Percentiles rank a stretch among this genome's conserved stretches.
Evolutionary conservation across 2,113 vertebrate genomes (phyloP).

Genomic region (Ammodytes dubius): DNA sequence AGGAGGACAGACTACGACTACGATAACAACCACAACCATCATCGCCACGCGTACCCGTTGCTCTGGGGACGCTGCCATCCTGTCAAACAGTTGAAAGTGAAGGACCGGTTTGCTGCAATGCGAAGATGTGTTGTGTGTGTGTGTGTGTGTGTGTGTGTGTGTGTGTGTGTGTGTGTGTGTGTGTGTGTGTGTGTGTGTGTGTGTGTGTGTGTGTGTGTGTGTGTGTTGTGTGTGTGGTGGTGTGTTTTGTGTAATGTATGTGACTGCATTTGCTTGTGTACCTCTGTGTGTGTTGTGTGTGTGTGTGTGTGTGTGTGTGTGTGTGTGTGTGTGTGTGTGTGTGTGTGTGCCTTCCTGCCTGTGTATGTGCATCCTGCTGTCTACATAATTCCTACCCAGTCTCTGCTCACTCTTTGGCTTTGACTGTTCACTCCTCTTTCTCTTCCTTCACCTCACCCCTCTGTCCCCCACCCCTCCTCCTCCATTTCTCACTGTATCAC

Average conservation of each 20-base stretch:
- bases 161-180: constrained; percentile 34
- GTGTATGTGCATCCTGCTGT: constrained; percentile 44
- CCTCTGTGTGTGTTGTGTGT: neutral
- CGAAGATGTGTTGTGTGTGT: constrained; percentile 26
- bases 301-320: constrained; percentile 6
- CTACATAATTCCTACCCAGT: constrained; percentile 64
- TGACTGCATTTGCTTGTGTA: constrained; percentile 1
- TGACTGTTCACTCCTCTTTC: constrained; percentile 69
- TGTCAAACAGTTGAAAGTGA: constrained; percentile 77
- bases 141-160: constrained; percentile 34
- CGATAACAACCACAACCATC: constrained; percentile 70
- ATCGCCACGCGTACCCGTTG: constrained; percentile 57
- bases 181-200: constrained; percentile 35
- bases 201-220: constrained; percentile 13
- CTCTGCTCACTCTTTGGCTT: constrained; percentile 65
- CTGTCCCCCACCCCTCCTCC: constrained; percentile 26
- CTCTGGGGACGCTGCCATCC: constrained; percentile 67
- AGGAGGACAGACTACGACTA: constrained; percentile 53
- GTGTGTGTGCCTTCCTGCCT: neutral
- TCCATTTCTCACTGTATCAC: constrained; percentile 74
- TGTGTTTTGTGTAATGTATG: neutral
- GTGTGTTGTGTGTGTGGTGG: constrained; percentile 27
- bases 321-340: constrained; percentile 10
- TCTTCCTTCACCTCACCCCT: constrained; percentile 64
- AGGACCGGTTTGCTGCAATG: constrained; percentile 55